Evolutionary conservation across 2,797 vertebrate species (phyloP).

Genomic region (Typhlichthys eigenmanni): DNA sequence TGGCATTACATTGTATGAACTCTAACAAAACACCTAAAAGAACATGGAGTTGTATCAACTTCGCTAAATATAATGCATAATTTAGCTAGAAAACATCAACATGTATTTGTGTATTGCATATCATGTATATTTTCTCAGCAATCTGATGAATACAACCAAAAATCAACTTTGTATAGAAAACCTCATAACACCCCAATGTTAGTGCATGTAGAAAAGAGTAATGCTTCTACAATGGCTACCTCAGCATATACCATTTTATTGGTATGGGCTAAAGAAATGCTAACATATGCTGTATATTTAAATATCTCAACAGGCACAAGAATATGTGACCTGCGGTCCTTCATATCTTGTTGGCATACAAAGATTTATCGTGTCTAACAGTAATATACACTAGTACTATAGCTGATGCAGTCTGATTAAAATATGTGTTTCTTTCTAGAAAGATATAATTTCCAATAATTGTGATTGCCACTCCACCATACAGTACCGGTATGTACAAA

Average conservation of each 20-base stretch:
- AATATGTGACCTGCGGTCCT: slow-evolving; percentile 16
- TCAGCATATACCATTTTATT: slow-evolving; percentile 9
- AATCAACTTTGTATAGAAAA: slow-evolving; percentile 11
- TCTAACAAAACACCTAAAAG: slow-evolving; percentile 48
- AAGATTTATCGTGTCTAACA: not conserved
- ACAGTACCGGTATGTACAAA: no score
- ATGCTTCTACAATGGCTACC: slow-evolving; percentile 3
- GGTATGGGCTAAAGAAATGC: slow-evolving; percentile 25
- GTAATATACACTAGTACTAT: not conserved
- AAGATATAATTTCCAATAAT: no score
- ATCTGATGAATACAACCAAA: not conserved
- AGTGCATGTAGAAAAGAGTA: slow-evolving; percentile 15
- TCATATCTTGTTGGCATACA: not conserved
- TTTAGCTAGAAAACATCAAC: not conserved
- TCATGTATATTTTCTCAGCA: no score
- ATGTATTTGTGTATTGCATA: no score
- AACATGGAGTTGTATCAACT: slow-evolving; percentile 31
- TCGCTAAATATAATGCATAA: slow-evolving; percentile 2
- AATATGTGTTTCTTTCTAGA: not conserved
- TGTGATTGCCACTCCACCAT: no score
- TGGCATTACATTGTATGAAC: slow-evolving; percentile 18
- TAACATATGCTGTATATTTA: slow-evolving; percentile 26
- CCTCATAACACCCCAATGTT: not conserved
- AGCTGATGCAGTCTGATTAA: not conserved
- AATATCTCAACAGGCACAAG: slow-evolving; percentile 22